These are phyloP conservation scores for Acleris cristana DNA, from an alignment of 2,888 invertebrate genomes.

Conservation along the genomic window DNA sequence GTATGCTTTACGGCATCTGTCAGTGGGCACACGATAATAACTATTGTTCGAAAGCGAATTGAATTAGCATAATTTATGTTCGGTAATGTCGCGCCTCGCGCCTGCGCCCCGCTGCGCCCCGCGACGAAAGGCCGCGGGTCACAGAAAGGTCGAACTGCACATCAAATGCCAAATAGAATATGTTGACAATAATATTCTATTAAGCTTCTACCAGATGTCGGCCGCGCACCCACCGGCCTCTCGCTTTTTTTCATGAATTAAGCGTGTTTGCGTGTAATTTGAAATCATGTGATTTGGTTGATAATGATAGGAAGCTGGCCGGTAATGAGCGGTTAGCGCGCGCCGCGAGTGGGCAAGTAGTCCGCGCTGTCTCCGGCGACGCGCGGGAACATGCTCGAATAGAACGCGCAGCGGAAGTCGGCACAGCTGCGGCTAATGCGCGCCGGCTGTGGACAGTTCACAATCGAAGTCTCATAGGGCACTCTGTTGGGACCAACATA, in stretches of 20 bases:
- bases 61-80: conserved; percentile 2
- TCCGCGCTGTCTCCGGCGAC: not conserved
- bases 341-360: conserved; percentile 26
- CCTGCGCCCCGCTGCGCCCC: not conserved
- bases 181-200: conserved; percentile 2
- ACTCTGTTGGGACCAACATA: too few relatives aligned
- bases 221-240: conserved; percentile 10
- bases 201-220: not conserved
- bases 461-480: too few relatives aligned
- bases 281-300: conserved; percentile 1
- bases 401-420: not conserved
- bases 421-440: not conserved
- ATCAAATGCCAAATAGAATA: conserved; percentile 15
- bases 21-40: conserved; percentile 1
- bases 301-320: conserved; percentile 15
- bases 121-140: conserved; percentile 19
- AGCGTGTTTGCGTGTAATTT: not conserved
- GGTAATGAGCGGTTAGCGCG: conserved; percentile 11
- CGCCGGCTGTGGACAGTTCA: too few relatives aligned
- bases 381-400: not conserved
- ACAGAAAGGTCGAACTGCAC: conserved; percentile 13
- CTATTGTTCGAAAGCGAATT: not conserved
- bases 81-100: too few relatives aligned
- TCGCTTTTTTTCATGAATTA: conserved; percentile 10
- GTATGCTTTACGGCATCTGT: too few relatives aligned